Conservation (phyloP, 2,797 vertebrate species). For the Spea hammondii region DNA sequence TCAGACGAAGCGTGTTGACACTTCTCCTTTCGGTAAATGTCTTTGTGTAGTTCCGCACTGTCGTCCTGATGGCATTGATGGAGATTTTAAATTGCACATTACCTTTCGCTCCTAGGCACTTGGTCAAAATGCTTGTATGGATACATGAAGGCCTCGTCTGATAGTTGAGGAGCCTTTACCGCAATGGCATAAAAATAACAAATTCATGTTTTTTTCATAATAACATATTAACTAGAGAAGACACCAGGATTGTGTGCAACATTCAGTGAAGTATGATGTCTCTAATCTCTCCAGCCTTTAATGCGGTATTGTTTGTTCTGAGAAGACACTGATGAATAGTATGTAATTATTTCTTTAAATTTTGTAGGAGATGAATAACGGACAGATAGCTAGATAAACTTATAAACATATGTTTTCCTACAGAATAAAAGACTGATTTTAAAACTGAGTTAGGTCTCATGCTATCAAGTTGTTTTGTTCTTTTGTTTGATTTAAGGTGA, state of each 20-base stretch:
- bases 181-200: neutral
- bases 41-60: neutral
- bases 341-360: too few relatives aligned
- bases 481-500: too few relatives aligned
- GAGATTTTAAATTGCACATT: constrained; percentile 35
- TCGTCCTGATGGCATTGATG: constrained; percentile 6
- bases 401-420: too few relatives aligned
- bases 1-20: constrained; percentile 31
- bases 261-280: too few relatives aligned
- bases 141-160: constrained; percentile 15
- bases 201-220: neutral
- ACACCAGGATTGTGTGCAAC: neutral
- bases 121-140: constrained; percentile 3
- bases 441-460: too few relatives aligned
- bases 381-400: too few relatives aligned
- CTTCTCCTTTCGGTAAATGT: constrained; percentile 23
- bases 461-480: too few relatives aligned
- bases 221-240: neutral
- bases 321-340: too few relatives aligned
- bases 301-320: too few relatives aligned
- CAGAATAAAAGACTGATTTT: too few relatives aligned
- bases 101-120: constrained; percentile 13
- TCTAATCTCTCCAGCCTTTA: too few relatives aligned
- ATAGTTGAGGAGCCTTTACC: neutral
- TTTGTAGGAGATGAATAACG: too few relatives aligned